phyloP scores from a whole-genome alignment of 2,797 vertebrate species.

The Tokudaia tokunoshimensis region DNA sequence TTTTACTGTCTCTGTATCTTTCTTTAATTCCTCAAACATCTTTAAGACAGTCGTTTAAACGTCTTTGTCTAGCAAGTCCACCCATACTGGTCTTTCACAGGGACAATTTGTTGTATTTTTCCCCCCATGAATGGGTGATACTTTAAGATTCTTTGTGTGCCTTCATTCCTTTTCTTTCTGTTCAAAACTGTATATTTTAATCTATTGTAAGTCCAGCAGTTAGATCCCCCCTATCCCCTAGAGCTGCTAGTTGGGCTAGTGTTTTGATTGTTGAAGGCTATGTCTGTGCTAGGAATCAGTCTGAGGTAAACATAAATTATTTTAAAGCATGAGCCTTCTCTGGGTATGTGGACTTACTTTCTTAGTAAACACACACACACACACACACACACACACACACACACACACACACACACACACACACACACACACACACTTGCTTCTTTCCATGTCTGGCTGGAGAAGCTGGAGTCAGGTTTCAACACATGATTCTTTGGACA shows the following conservation, averaged over 20 bases:
- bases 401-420: too few relatives aligned
- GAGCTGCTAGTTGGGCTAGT: not conserved
- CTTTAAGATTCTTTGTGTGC: constrained; percentile 1
- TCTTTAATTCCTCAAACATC: constrained; percentile 13
- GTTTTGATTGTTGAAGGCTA: not conserved
- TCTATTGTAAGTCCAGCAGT: not conserved
- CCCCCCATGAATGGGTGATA: not conserved
- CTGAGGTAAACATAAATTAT: not conserved
- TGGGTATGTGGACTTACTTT: not conserved
- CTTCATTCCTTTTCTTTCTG: not conserved
- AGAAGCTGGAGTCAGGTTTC: not conserved
- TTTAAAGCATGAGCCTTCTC: not conserved
- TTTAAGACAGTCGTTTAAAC: not conserved
- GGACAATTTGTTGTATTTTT: not conserved
- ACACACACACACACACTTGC: not conserved
- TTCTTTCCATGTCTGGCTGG: not conserved
- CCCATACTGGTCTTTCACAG: not conserved
- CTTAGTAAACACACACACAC: not conserved
- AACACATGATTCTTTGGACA: not conserved
- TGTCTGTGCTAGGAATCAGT: not conserved
- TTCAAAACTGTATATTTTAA: constrained; percentile 1
- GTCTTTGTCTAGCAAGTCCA: not conserved
- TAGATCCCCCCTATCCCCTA: not conserved
- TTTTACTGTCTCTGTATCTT: not conserved
- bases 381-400: too few relatives aligned